A percentile compares a stretch with the other conserved stretches of the same genome.
These are phyloP conservation scores for Tenualosa thibaudeaui DNA, from an alignment of 2,797 vertebrate genomes.

Conservation along the genomic window DNA sequence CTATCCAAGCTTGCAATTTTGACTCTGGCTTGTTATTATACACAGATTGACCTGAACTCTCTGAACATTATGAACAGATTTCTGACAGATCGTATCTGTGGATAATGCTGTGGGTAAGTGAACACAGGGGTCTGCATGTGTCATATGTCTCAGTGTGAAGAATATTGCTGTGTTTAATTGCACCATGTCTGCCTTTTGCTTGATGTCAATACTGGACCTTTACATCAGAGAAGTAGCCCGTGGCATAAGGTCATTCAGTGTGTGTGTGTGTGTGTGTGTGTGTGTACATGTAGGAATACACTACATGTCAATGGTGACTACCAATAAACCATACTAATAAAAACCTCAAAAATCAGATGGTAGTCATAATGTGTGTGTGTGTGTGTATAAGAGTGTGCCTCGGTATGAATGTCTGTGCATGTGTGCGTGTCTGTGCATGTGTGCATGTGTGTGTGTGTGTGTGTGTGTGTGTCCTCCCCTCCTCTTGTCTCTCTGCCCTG, in stretches of 20 bases:
- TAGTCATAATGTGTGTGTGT: not conserved
- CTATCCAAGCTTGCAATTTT: too few relatives aligned
- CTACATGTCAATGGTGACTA: too few relatives aligned
- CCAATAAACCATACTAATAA: too few relatives aligned
- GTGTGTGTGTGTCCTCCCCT: not conserved
- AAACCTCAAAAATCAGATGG: too few relatives aligned
- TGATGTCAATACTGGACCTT: not conserved
- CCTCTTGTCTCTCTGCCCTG: not conserved
- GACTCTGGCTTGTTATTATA: not conserved
- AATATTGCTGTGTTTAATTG: not conserved
- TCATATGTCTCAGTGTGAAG: not conserved
- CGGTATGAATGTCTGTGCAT: not conserved
- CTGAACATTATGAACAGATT: not conserved
- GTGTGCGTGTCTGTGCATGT: not conserved
- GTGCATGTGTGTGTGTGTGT: not conserved
- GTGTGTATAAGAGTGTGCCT: not conserved
- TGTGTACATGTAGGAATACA: not conserved
- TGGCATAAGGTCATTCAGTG: not conserved
- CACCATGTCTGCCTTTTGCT: not conserved
- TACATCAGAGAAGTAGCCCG: not conserved
- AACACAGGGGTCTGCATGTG: not conserved
- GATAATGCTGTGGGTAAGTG: not conserved
- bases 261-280: slow-evolving; percentile 1
- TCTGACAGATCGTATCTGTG: not conserved
- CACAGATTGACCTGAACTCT: not conserved